A percentile compares a stretch with the other conserved stretches of the same genome.
Evolutionary conservation across 2,888 invertebrate genomes (phyloP).

Genomic region (Pseudolycoriella hygida): DNA sequence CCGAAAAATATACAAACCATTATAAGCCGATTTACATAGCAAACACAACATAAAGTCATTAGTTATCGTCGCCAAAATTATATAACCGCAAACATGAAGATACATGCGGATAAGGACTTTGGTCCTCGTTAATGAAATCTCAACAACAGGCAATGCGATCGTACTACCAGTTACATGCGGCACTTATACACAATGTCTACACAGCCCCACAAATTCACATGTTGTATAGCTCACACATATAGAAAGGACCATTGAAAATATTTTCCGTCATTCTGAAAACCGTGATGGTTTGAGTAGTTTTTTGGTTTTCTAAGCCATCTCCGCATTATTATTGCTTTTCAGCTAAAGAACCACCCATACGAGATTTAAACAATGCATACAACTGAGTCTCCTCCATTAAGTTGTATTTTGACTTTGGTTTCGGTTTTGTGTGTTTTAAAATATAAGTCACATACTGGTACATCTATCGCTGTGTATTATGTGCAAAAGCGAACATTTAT

Average conservation of each 20-base stretch:
- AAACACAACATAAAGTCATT: constrained; percentile 1
- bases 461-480: not conserved
- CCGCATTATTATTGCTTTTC: too few species aligned
- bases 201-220: not conserved
- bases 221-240: not conserved
- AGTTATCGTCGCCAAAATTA: constrained; percentile 2
- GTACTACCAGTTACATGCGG: not conserved
- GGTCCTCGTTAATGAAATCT: constrained; percentile 4
- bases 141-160: constrained; percentile 2
- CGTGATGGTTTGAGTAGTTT: not conserved
- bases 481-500: constrained; percentile 1
- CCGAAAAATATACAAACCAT: too few species aligned
- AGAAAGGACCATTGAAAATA: not conserved
- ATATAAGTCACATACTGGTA: too few species aligned
- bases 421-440: not conserved
- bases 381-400: not conserved
- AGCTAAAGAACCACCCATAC: too few species aligned
- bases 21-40: too few species aligned
- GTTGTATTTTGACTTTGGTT: not conserved
- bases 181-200: not conserved
- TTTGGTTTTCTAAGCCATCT: not conserved
- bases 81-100: not conserved
- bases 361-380: too few species aligned
- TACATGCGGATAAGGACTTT: constrained; percentile 1
- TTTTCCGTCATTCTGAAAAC: not conserved